Evolutionary conservation across 2,888 invertebrate genomes (phyloP).

Genomic region (Galeruca laticollis): DNA sequence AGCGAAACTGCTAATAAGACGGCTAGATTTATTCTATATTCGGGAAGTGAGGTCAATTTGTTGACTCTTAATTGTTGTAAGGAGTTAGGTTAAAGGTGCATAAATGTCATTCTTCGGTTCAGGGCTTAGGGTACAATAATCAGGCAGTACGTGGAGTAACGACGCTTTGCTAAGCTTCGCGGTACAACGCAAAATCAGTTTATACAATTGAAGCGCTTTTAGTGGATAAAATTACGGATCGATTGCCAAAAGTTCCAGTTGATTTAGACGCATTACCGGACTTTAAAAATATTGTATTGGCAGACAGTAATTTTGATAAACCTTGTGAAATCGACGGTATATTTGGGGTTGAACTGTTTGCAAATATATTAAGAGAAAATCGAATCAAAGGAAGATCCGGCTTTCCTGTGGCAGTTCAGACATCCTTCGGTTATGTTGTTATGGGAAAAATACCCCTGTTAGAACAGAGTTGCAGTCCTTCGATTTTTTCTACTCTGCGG

Average conservation of each 20-base stretch:
- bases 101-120: too few relatives aligned
- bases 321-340: constrained; percentile 8
- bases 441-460: too few relatives aligned
- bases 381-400: too few relatives aligned
- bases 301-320: neutral
- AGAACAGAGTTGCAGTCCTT: too few relatives aligned
- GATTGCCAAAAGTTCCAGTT: neutral
- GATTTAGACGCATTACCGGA: neutral
- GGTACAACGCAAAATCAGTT: neutral
- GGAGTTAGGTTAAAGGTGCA: too few relatives aligned
- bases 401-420: too few relatives aligned
- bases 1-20: neutral
- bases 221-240: too few relatives aligned
- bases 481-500: too few relatives aligned
- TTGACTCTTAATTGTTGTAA: too few relatives aligned
- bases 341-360: neutral
- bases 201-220: neutral
- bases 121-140: too few relatives aligned
- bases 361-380: neutral
- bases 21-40: neutral
- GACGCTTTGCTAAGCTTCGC: neutral
- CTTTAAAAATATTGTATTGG: neutral
- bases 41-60: neutral
- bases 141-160: neutral
- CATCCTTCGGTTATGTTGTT: too few relatives aligned